Conservation (phyloP, 2,888 invertebrate genomes). For the Drosophila lacicola region DNA sequence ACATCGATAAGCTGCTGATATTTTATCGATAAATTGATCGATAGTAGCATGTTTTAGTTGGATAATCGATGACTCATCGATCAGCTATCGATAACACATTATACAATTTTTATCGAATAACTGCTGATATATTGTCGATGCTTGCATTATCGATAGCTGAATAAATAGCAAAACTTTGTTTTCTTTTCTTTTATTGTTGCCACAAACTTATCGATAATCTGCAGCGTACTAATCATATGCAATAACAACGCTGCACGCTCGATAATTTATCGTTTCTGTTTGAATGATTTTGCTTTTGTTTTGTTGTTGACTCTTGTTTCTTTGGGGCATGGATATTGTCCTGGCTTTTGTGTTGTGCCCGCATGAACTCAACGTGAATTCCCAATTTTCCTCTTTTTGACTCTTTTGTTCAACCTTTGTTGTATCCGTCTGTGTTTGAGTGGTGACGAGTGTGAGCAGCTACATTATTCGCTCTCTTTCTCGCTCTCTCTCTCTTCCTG, state of each 20-base stretch:
- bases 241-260: constrained; percentile 2
- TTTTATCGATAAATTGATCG: constrained; percentile 4
- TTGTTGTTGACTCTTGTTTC: background rate
- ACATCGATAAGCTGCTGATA: background rate
- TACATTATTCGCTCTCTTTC: constrained; percentile 17
- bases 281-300: background rate
- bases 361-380: constrained; percentile 10
- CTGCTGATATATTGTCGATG: too few relatives aligned
- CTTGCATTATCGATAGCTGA: too few relatives aligned
- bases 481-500: constrained; percentile 11
- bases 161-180: background rate
- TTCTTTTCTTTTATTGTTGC: background rate
- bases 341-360: constrained; percentile 15
- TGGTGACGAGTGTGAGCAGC: background rate
- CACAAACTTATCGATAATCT: constrained; percentile 4
- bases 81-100: background rate
- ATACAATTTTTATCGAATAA: too few relatives aligned
- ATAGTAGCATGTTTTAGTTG: background rate
- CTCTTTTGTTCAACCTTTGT: constrained; percentile 4
- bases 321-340: background rate
- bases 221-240: constrained; percentile 13
- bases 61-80: background rate
- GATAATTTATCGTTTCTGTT: constrained; percentile 16
- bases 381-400: background rate
- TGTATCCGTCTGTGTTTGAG: background rate